Evolutionary conservation across 2,113 vertebrate species (phyloP).

Genomic region (Brienomyrus longianalis): DNA sequence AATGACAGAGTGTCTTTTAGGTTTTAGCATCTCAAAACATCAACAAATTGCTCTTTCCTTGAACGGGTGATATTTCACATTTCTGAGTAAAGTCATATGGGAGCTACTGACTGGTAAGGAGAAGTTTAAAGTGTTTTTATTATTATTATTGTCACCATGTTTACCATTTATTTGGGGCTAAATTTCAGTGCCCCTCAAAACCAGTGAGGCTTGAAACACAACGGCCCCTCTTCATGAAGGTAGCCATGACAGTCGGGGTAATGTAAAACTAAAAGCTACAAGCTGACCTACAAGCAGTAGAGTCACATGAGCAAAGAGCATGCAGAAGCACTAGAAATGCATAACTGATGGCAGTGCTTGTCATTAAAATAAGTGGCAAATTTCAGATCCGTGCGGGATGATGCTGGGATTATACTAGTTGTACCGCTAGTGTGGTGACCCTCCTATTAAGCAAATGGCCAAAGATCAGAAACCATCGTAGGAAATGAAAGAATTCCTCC

Average conservation of each 20-base stretch:
- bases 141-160: not conserved
- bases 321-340: not conserved
- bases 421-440: not conserved
- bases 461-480: not conserved
- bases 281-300: not conserved
- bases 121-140: not conserved
- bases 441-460: not conserved
- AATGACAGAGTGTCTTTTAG: not conserved
- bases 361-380: not conserved
- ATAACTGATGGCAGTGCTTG: not conserved
- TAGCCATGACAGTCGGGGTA: not conserved
- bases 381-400: not conserved
- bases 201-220: not conserved
- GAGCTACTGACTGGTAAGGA: not conserved
- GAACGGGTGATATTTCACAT: not conserved
- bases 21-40: not conserved
- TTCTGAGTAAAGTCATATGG: not conserved
- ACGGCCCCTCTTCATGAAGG: not conserved
- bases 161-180: not conserved
- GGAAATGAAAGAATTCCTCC: not conserved
- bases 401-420: not conserved
- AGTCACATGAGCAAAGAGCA: not conserved
- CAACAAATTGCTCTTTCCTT: not conserved
- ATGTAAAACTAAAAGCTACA: not conserved
- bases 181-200: not conserved